Conservation (phyloP, 2,888 invertebrate genomes). For the Ptychoptera contaminata region DNA sequence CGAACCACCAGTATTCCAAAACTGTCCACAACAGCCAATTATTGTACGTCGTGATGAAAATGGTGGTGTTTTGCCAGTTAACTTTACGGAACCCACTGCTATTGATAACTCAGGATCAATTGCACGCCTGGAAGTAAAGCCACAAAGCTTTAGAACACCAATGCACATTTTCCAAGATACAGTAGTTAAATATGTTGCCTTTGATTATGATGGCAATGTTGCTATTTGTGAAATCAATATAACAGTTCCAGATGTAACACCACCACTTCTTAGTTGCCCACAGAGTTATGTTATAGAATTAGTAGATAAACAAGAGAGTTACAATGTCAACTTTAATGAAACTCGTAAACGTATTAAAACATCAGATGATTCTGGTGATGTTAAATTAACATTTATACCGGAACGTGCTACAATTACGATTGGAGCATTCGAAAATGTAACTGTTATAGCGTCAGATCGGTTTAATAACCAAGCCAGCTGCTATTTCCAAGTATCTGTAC, state of each 20-base stretch:
- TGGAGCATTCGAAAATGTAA: slow-evolving; percentile 81
- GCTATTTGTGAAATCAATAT: slow-evolving; percentile 95
- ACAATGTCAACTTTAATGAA: slow-evolving; percentile 82
- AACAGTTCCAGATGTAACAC: slow-evolving; percentile 84
- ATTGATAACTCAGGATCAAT: slow-evolving; percentile 93
- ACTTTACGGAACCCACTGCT: slow-evolving; percentile 86
- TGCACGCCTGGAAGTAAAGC: slow-evolving; percentile 81
- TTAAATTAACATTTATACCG: slow-evolving; percentile 64
- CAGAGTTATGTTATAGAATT: slow-evolving; percentile 89
- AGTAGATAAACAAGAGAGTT: slow-evolving; percentile 77
- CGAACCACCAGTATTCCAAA: slow-evolving; percentile 91
- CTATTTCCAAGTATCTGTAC: slow-evolving; percentile 85
- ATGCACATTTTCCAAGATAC: slow-evolving; percentile 78
- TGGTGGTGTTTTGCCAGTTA: slow-evolving; percentile 78
- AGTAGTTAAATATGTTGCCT: slow-evolving; percentile 88
- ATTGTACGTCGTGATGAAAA: slow-evolving; percentile 76
- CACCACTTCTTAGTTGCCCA: slow-evolving; percentile 78
- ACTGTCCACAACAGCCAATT: slow-evolving; percentile 87
- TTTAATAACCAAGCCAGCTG: slow-evolving; percentile 80
- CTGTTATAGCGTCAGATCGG: slow-evolving; percentile 74
- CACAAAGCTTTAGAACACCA: slow-evolving; percentile 79
- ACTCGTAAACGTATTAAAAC: slow-evolving; percentile 71
- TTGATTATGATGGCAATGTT: slow-evolving; percentile 93
- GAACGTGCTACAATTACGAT: slow-evolving; percentile 73
- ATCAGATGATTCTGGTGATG: slow-evolving; percentile 78